phyloP scores from a whole-genome alignment of 2,797 vertebrate genomes.

The Myotis vivesi region DNA sequence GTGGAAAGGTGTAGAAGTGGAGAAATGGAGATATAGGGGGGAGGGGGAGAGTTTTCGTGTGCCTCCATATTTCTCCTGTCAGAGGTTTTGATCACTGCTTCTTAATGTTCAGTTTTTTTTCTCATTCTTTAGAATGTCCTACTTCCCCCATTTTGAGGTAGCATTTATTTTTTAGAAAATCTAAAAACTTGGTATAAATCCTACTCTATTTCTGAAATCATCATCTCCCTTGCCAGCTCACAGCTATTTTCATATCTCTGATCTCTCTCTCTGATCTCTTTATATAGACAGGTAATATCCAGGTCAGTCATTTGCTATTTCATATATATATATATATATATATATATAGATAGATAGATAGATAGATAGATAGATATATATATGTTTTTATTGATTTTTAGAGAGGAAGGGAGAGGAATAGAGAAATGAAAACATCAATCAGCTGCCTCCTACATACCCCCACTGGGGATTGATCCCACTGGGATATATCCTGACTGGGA shows the following conservation, averaged over 20 bases:
- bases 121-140: background rate
- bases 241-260: background rate
- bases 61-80: background rate
- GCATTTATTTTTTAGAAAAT: conserved; percentile 4
- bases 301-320: background rate
- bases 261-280: background rate
- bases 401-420: no score
- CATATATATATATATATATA: background rate
- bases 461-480: no score
- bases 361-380: background rate
- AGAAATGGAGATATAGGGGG: background rate
- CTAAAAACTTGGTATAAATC: background rate
- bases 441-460: no score
- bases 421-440: no score
- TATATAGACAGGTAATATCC: background rate
- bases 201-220: background rate
- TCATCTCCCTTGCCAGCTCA: background rate
- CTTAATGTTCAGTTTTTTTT: background rate
- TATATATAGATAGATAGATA: background rate
- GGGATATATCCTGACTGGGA: no score
- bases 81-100: background rate
- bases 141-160: background rate
- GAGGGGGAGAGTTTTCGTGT: background rate
- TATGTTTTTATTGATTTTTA: no score
- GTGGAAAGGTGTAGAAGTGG: background rate